Conservation (phyloP, 1,140 invertebrate species). For the Philaenus spumarius region DNA sequence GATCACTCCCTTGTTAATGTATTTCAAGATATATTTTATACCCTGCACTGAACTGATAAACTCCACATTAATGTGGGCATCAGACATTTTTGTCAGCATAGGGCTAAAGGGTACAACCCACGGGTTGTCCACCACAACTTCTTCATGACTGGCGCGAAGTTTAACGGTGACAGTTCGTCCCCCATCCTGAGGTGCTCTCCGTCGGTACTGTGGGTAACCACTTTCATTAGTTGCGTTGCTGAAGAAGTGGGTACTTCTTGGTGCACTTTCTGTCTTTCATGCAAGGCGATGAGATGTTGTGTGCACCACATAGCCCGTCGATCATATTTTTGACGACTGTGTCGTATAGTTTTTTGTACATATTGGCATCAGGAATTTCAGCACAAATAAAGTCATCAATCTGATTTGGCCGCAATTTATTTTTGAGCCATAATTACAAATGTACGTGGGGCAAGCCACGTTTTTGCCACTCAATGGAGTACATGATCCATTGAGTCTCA, state of each 20-base stretch:
- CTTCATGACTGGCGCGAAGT: background rate
- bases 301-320: slow-evolving; percentile 46
- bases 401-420: slow-evolving; percentile 44
- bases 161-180: no score
- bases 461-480: slow-evolving; percentile 47
- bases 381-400: slow-evolving; percentile 46
- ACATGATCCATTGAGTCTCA: slow-evolving; percentile 37
- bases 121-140: slow-evolving; percentile 30
- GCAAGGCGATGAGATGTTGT: slow-evolving; percentile 43
- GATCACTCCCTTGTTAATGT: background rate
- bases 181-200: slow-evolving; percentile 21
- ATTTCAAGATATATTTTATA: background rate
- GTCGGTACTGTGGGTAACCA: slow-evolving; percentile 37
- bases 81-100: slow-evolving; percentile 34
- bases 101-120: slow-evolving; percentile 41
- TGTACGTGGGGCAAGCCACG: slow-evolving; percentile 39
- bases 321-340: slow-evolving; percentile 44
- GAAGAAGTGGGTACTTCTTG: slow-evolving; percentile 38
- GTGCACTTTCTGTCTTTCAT: slow-evolving; percentile 39
- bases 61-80: slow-evolving; percentile 40
- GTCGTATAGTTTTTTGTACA: slow-evolving; percentile 39
- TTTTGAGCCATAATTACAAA: slow-evolving; percentile 41
- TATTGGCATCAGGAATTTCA: slow-evolving; percentile 45
- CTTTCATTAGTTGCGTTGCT: slow-evolving; percentile 32
- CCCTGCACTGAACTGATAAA: slow-evolving; percentile 36